phyloP scores from a whole-genome alignment of 2,888 invertebrate species.

The Aphodius granarius region DNA sequence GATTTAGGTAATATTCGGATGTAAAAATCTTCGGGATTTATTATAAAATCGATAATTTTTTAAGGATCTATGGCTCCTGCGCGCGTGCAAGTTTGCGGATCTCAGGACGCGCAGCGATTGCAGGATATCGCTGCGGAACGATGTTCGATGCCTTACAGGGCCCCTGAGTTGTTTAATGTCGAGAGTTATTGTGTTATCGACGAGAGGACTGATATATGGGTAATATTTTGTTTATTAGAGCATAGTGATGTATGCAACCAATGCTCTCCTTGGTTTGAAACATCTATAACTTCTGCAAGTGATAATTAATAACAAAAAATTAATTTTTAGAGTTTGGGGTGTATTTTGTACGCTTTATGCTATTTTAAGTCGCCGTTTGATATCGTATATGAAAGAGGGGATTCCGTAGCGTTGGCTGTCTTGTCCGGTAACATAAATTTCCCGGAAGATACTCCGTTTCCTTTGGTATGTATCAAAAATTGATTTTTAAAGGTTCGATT shows the following conservation, averaged over 20 bases:
- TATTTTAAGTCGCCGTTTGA: constrained; percentile 87
- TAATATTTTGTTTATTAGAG: constrained; percentile 45
- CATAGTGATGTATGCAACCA: too few species aligned
- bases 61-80: constrained; percentile 67
- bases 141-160: constrained; percentile 85
- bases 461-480: constrained; percentile 53
- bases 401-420: constrained; percentile 84
- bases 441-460: constrained; percentile 68
- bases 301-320: neutral
- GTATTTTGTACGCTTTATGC: constrained; percentile 81
- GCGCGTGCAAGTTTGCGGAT: constrained; percentile 65
- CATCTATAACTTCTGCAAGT: neutral
- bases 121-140: constrained; percentile 83
- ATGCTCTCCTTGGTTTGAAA: too few species aligned
- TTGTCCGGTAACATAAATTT: constrained; percentile 74
- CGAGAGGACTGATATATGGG: constrained; percentile 87
- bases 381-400: constrained; percentile 79
- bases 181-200: constrained; percentile 79
- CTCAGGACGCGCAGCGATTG: constrained; percentile 68
- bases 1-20: constrained; percentile 73
- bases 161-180: constrained; percentile 86
- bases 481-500: neutral
- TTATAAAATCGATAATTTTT: constrained; percentile 34
- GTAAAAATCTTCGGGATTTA: too few species aligned
- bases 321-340: constrained; percentile 74